Conservation (phyloP, 2,113 vertebrate genomes). For the Aepyceros melampus region DNA sequence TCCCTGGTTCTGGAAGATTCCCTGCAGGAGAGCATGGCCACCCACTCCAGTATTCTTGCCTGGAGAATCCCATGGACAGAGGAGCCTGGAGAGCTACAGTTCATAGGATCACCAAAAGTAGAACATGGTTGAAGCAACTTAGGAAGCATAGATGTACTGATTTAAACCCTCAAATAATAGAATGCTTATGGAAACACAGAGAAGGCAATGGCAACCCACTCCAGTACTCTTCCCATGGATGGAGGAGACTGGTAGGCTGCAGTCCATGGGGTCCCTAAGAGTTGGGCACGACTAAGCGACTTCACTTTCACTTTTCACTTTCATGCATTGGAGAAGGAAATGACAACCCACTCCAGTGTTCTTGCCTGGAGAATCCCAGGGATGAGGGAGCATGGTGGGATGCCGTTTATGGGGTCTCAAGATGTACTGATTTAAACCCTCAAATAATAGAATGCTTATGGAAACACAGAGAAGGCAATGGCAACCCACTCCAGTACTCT, state of each 20-base stretch:
- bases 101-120: neutral
- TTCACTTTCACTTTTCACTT: too few relatives aligned
- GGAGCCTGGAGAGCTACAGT: neutral
- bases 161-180: neutral
- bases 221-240: too few relatives aligned
- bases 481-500: too few relatives aligned
- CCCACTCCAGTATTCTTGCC: neutral
- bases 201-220: too few relatives aligned
- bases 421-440: neutral
- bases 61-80: neutral
- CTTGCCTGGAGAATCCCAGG: too few relatives aligned
- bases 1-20: neutral
- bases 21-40: neutral
- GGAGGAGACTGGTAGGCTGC: too few relatives aligned
- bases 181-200: neutral
- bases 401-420: too few relatives aligned
- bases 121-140: neutral
- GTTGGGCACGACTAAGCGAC: rapidly evolving
- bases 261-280: too few relatives aligned
- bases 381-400: rapidly evolving
- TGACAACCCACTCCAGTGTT: too few relatives aligned
- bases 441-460: neutral
- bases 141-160: neutral
- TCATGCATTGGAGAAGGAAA: too few relatives aligned
- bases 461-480: neutral